A percentile compares a stretch with the other conserved stretches of the same genome.
Conservation (phyloP, 1,140 invertebrate genomes). For the Gryon sp. region DNA sequence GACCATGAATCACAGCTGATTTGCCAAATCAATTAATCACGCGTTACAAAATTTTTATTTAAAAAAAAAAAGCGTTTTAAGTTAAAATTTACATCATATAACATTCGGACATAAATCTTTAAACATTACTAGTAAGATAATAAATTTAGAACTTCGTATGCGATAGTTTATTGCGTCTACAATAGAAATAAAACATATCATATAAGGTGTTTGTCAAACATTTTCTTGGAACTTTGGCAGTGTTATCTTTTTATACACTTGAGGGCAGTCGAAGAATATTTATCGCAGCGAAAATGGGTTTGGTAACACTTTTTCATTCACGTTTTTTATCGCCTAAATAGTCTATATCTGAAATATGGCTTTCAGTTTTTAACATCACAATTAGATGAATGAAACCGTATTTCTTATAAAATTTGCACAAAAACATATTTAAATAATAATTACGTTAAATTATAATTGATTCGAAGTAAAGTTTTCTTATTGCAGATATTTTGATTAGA, state of each 20-base stretch:
- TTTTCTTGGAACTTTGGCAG: constrained; percentile 4
- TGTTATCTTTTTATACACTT: constrained; percentile 25
- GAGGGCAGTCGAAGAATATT: constrained; percentile 8
- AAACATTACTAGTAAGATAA: constrained; percentile 20
- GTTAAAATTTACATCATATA: constrained; percentile 52
- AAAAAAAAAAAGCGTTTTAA: constrained; percentile 26
- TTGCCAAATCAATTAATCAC: constrained; percentile 52
- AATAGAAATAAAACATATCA: constrained; percentile 44
- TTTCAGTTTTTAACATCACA: too few relatives aligned
- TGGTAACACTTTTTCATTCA: constrained; percentile 1
- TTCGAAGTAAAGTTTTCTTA: too few relatives aligned
- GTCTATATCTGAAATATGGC: too few relatives aligned
- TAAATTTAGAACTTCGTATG: constrained; percentile 32
- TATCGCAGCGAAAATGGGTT: constrained; percentile 4
- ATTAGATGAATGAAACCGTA: too few relatives aligned
- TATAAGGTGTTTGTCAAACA: constrained; percentile 38
- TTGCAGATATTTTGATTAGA: too few relatives aligned
- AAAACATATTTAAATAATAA: too few relatives aligned
- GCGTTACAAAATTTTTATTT: constrained; percentile 29
- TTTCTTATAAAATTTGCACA: too few relatives aligned
- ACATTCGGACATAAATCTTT: constrained; percentile 40
- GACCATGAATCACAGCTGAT: constrained; percentile 42
- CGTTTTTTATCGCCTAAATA: too few relatives aligned
- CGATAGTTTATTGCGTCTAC: constrained; percentile 27
- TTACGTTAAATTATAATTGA: too few relatives aligned